Evolutionary conservation across 2,113 vertebrate genomes (phyloP).

Genomic region (Chamaetylas fuelleborni): DNA sequence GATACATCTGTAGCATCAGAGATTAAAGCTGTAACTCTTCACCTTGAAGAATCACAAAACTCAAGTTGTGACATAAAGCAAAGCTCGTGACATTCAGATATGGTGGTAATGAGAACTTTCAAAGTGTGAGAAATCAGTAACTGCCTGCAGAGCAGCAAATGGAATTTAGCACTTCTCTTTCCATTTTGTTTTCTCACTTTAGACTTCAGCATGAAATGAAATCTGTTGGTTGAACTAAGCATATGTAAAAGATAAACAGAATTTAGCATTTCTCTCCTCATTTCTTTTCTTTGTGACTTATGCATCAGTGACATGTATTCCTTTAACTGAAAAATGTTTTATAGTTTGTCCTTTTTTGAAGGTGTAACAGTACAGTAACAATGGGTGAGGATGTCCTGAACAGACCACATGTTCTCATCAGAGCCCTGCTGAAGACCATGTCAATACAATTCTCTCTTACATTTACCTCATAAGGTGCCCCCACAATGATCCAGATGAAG

Average conservation of each 20-base stretch:
- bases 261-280: not conserved
- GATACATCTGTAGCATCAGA: not conserved
- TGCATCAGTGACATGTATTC: not conserved
- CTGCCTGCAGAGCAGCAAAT: not conserved
- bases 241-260: not conserved
- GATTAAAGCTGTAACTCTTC: not conserved
- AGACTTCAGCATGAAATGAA: not conserved
- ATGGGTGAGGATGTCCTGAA: not conserved
- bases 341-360: not conserved
- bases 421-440: not conserved
- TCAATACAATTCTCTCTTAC: not conserved
- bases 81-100: not conserved
- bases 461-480: not conserved
- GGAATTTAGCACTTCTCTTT: not conserved
- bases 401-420: not conserved
- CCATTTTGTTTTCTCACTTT: not conserved
- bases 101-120: not conserved
- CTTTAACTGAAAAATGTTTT: not conserved
- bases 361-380: not conserved
- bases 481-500: not conserved
- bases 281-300: not conserved
- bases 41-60: not conserved
- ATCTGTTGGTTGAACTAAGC: not conserved
- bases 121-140: not conserved
- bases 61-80: not conserved